phyloP scores from a whole-genome alignment of 2,113 vertebrate species.

The Nyctibius bracteatus region DNA sequence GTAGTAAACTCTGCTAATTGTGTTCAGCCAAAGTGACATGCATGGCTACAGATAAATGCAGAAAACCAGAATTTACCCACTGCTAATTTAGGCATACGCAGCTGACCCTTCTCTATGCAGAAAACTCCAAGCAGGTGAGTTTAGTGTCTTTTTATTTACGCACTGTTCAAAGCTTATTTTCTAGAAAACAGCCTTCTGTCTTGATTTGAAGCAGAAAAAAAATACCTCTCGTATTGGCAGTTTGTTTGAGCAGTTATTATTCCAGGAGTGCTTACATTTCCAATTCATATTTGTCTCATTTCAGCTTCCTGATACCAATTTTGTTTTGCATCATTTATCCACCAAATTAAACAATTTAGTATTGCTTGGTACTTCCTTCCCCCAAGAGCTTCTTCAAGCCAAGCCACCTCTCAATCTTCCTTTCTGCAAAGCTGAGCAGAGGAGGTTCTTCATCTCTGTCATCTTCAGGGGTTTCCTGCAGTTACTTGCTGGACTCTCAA shows the following conservation, averaged over 20 bases:
- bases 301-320: not conserved
- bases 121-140: not conserved
- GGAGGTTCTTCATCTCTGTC: not conserved
- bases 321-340: not conserved
- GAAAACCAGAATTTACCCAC: not conserved
- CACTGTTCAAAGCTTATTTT: not conserved
- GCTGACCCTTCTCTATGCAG: not conserved
- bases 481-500: not conserved
- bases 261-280: not conserved
- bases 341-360: not conserved
- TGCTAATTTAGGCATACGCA: not conserved
- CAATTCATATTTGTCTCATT: not conserved
- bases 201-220: not conserved
- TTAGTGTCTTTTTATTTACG: not conserved
- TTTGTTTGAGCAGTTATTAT: not conserved
- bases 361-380: not conserved
- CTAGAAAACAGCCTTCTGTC: not conserved
- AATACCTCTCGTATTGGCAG: not conserved
- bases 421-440: not conserved
- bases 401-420: not conserved
- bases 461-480: not conserved
- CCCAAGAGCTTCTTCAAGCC: not conserved
- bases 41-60: not conserved
- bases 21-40: not conserved
- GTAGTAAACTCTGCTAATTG: conserved; percentile 30